These are phyloP conservation scores for Heterohyrax brucei DNA, from an alignment of 2,797 vertebrate species.

Conservation along the genomic window DNA sequence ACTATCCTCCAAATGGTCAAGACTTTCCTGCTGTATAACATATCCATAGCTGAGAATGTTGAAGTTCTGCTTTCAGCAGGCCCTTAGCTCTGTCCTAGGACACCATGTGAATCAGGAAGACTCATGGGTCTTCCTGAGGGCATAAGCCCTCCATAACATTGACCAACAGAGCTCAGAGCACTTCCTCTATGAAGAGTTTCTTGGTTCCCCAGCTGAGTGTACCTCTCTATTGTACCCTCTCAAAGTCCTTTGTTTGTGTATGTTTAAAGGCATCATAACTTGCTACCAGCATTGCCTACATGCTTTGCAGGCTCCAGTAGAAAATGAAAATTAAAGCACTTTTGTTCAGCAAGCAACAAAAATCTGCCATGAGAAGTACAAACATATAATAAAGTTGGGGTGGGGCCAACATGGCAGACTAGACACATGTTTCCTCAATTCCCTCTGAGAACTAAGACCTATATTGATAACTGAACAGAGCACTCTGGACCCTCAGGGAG, in stretches of 20 bases:
- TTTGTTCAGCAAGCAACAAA: neutral
- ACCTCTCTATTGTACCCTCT: neutral
- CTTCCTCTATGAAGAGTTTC: neutral
- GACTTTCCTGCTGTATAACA: neutral
- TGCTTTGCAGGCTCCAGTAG: neutral
- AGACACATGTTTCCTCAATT: too few relatives aligned
- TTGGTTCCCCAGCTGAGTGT: neutral
- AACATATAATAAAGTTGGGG: too few relatives aligned
- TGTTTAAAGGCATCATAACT: neutral
- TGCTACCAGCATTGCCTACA: neutral
- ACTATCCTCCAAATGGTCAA: neutral
- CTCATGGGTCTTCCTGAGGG: fast-evolving
- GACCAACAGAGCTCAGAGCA: neutral
- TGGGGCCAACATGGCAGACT: too few relatives aligned
- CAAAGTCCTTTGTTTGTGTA: fast-evolving
- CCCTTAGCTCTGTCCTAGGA: fast-evolving
- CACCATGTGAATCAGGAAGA: neutral
- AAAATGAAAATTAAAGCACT: too few relatives aligned
- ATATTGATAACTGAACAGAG: too few relatives aligned
- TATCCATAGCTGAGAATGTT: neutral
- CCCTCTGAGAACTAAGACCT: too few relatives aligned
- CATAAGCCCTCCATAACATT: fast-evolving
- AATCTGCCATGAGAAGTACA: neutral
- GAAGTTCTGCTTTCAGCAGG: neutral
- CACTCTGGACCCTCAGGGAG: too few relatives aligned